These are phyloP conservation scores for Drosophila gaucha DNA, from an alignment of 2,888 invertebrate genomes.

Conservation along the genomic window DNA sequence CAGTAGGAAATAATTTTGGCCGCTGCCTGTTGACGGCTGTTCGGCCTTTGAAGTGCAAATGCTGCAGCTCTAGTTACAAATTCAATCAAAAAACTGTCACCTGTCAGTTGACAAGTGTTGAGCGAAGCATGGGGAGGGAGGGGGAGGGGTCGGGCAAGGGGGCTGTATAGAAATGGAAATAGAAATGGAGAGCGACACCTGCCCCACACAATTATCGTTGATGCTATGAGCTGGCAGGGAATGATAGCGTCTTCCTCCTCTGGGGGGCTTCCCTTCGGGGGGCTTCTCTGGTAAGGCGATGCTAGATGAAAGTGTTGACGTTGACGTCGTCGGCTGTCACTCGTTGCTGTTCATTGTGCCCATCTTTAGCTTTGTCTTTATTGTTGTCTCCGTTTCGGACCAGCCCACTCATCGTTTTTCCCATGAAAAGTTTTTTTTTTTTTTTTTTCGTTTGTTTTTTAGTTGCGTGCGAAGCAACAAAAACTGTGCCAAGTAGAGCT, in stretches of 20 bases:
- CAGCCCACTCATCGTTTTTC: conserved; percentile 20
- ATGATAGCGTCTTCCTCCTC: conserved; percentile 24
- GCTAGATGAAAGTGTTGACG: conserved; percentile 75
- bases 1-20: conserved; percentile 2
- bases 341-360: conserved; percentile 4
- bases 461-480: conserved; percentile 9
- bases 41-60: conserved; percentile 73
- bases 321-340: neutral
- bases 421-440: conserved; percentile 63
- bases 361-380: conserved; percentile 11
- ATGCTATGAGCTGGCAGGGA: conserved; percentile 22
- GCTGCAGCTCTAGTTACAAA: conserved; percentile 79
- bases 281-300: conserved; percentile 73
- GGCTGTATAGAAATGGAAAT: conserved; percentile 7
- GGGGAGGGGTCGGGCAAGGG: neutral
- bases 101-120: conserved; percentile 38
- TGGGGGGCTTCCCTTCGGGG: neutral
- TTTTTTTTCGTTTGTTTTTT: conserved; percentile 59
- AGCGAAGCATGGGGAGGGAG: neutral
- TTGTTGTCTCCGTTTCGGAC: neutral
- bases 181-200: conserved; percentile 35
- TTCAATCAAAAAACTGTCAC: conserved; percentile 80
- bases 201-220: conserved; percentile 24
- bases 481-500: conserved; percentile 48
- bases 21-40: conserved; percentile 16